Conservation (phyloP, 1,140 invertebrate species). For the Drosophila erecta region DNA sequence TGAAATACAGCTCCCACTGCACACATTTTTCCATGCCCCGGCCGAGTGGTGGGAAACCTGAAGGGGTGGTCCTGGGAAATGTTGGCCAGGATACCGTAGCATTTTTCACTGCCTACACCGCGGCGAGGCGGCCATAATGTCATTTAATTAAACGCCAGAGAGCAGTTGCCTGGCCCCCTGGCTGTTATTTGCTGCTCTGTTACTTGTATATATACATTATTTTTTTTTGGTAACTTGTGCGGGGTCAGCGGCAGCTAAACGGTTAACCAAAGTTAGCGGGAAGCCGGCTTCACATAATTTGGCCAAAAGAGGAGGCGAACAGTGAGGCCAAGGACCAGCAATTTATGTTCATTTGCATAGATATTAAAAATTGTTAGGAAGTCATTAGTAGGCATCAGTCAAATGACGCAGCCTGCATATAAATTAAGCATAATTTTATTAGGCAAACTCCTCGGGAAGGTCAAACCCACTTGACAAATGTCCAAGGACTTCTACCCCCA, state of each 20-base stretch:
- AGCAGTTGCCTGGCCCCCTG: constrained; percentile 60
- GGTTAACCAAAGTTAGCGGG: constrained; percentile 73
- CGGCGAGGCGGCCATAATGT: constrained; percentile 67
- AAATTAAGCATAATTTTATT: constrained; percentile 83
- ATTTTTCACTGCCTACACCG: constrained; percentile 71
- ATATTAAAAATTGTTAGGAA: constrained; percentile 84
- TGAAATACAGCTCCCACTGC: constrained; percentile 76
- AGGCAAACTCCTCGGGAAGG: constrained; percentile 58
- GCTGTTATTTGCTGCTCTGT: constrained; percentile 36
- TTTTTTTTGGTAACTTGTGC: constrained; percentile 44
- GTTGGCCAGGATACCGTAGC: constrained; percentile 44
- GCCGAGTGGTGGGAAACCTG: constrained; percentile 14
- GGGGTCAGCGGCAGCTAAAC: constrained; percentile 71
- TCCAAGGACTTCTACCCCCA: constrained; percentile 3
- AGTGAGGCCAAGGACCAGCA: constrained; percentile 58
- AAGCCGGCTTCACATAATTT: constrained; percentile 44
- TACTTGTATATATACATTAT: constrained; percentile 22
- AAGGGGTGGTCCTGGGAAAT: constrained; percentile 20
- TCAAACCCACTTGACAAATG: constrained; percentile 66
- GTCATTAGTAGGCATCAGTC: constrained; percentile 82
- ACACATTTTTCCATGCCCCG: constrained; percentile 51
- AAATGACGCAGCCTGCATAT: constrained; percentile 82
- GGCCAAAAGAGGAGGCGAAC: constrained; percentile 8
- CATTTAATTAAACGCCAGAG: constrained; percentile 82
- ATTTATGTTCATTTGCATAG: constrained; percentile 83